Base-by-base conservation (phyloP, 2,113 vertebrate genomes). In the Thinocorus orbignyianus region DNA sequence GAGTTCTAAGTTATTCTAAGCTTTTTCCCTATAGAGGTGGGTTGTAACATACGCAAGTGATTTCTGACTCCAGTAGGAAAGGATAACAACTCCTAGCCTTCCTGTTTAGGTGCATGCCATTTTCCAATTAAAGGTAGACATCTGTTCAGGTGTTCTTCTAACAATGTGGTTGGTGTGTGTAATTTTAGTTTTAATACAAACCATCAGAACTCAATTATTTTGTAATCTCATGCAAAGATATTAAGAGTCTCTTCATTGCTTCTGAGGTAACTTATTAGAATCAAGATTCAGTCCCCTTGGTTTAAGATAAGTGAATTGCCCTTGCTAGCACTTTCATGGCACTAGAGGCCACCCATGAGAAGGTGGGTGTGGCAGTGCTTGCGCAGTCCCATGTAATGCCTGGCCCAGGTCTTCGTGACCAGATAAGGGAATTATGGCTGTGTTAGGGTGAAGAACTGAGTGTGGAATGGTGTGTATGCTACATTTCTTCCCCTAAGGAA, bases 321-420 rank as follows among this genome's bases (percentile, higher is more conserved):
- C n/a, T 62, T 92, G 6, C 55, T 62, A 25, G 44, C 85, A 37
- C 18, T 73, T 8, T 58, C 2, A 6, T 58, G 41, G 61, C 58
- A 8, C 73, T 77, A 20, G 42, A 71, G 31, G 24, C 78, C 13
- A 39, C 6, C 33, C 1, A 0, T 39, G 54, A 72, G 24, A 39
- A 51, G 19, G 30, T 51, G 65, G 24, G 30, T 35, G 19, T 80
- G 35, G 42, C 86, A 39, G 13, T 93, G 55, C 55, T 31, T 80
- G 46, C 1, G 1, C 39, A 37, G 24, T 39, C 48, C 51, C 31
- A 6, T 22, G 2, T 11, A 33, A 31, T 2, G 1, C 0, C 0
- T 46, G 10, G 23, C 23, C n/a, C 10, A 11, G 28, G 11, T 87
- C 12, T 57, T 1, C 0, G 0, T 52, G 25, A 55, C n/a, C 91